Conservation (phyloP, 2,113 vertebrate species). For the Ramphastos sulfuratus region DNA sequence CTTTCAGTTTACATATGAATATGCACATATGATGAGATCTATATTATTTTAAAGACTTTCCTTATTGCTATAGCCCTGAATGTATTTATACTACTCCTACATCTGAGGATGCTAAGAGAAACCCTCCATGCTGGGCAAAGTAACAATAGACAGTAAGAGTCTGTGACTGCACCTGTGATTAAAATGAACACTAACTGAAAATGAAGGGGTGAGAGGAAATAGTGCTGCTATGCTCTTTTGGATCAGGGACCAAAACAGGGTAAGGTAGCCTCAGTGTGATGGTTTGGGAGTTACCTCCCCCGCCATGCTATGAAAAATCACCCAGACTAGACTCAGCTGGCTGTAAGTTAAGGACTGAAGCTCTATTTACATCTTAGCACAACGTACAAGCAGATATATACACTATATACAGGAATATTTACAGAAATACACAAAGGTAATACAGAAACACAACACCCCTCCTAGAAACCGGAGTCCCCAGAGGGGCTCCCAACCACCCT, state of each 20-base stretch:
- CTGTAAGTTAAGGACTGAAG: too few relatives aligned
- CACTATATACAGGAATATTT: too few relatives aligned
- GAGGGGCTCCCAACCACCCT: too few relatives aligned
- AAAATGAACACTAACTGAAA: not conserved
- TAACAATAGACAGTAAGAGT: not conserved
- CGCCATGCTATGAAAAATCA: too few relatives aligned
- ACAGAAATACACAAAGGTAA: too few relatives aligned
- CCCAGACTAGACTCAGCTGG: too few relatives aligned
- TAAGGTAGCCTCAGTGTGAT: too few relatives aligned
- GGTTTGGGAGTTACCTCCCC: too few relatives aligned
- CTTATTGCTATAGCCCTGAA: not conserved
- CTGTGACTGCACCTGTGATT: not conserved
- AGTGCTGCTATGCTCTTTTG: not conserved
- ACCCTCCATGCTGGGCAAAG: not conserved
- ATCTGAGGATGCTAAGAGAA: not conserved
- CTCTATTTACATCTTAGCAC: too few relatives aligned
- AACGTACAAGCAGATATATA: too few relatives aligned
- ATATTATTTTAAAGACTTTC: slow-evolving; percentile 2
- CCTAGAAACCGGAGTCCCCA: too few relatives aligned
- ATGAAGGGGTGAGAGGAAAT: not conserved
- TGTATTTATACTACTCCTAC: not conserved
- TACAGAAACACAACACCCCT: too few relatives aligned
- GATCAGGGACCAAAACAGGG: not conserved
- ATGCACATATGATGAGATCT: not conserved
- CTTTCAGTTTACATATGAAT: not conserved